Evolutionary conservation across 2,113 vertebrate genomes (phyloP).

Genomic region (Cyanocitta stelleri): DNA sequence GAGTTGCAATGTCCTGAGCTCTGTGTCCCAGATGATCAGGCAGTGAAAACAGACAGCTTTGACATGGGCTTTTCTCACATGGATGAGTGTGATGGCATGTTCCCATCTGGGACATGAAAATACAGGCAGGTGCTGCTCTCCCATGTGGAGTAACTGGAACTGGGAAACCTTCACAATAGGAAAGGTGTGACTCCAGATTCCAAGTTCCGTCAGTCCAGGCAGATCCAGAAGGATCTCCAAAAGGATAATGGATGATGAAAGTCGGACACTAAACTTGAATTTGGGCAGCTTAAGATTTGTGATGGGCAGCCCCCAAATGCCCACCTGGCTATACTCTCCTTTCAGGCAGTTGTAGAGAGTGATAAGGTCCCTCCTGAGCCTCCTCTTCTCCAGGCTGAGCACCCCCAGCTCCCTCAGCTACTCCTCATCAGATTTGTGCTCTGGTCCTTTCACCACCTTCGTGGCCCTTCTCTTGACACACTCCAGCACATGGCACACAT

Average conservation of each 20-base stretch:
- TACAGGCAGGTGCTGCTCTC: background rate
- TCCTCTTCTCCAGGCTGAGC: background rate
- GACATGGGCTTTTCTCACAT: fast-evolving
- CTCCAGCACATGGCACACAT: background rate
- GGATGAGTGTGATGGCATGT: background rate
- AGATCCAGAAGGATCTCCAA: background rate
- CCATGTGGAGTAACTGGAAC: fast-evolving
- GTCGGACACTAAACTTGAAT: background rate
- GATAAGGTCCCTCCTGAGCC: background rate
- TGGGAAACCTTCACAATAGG: background rate
- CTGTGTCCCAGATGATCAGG: background rate
- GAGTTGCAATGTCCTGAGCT: background rate
- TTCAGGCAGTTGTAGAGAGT: background rate
- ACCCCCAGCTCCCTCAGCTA: background rate
- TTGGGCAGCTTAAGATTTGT: background rate
- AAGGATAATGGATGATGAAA: background rate
- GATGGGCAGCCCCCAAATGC: no score
- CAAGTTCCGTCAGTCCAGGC: background rate
- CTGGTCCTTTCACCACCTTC: background rate
- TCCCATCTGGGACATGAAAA: background rate
- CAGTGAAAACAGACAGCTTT: background rate
- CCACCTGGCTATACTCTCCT: no score
- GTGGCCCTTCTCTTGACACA: background rate
- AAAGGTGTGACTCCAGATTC: background rate
- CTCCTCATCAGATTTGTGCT: background rate